Evolutionary conservation across 1,140 invertebrate genomes (phyloP), one percentile per base, ranked within the genome.

Genomic region (Aphelenchoides fujianensis): DNA sequence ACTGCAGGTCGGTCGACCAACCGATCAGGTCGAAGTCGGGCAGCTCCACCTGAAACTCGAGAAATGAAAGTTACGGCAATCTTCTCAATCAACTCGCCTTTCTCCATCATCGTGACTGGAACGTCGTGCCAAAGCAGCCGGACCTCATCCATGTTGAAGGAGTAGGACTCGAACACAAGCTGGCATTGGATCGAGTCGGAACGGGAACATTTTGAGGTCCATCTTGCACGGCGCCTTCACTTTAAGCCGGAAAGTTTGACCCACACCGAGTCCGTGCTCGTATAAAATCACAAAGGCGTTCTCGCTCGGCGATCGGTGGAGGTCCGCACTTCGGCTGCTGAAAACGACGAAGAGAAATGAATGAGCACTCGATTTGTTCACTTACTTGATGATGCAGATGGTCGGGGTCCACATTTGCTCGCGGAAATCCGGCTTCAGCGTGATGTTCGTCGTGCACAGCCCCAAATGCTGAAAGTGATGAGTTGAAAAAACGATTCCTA

Each of bases 371-470:
- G 2, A 30, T 0, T 72, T 72, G 53, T 19, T 28, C 30, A 61
- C 30, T 16, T 54, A 71, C 55, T 82, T 80, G 66, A 82, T 80
- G 16, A 78, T 77, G 67, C 82, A 83, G 19, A 82, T 83, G 63
- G 84, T 77, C 30, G 82, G 82, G 1, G 81, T 83, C 82, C 82
- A 83, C 23, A 83, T 80, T 61, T 75, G 72, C 27, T 83, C 74
- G 3, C 80, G 82, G 72, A 83, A 83, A 54, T 83, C 83, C 59
- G 75, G 79, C 69, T 83, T 84, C 31, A 83, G 64, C 3, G 82
- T 83, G 28, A 83, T 83, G 72, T 84, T 83, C n/a, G 83, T 83
- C 36, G 81, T 82, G 62, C 82, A 83, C n/a, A 83, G 78, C 64
- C 83, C 82, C 19, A 83, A 64, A 66, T 83, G 78, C 34, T 69